Evolutionary conservation across 2,888 invertebrate species (phyloP).

Genomic region (Nezara viridula): DNA sequence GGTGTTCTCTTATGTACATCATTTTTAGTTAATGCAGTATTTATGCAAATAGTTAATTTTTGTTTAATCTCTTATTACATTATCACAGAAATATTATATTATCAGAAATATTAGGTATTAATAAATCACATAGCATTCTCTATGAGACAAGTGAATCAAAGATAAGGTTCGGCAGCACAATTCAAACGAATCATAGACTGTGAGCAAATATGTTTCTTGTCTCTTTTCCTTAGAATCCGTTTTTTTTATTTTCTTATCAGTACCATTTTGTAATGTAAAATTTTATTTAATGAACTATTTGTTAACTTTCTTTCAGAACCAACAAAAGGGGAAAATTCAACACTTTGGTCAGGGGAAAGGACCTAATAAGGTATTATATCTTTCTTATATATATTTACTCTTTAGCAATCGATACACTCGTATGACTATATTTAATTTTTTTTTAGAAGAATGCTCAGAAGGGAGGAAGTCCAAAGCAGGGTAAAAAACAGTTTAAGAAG

Average conservation of each 20-base stretch:
- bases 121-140: too few species aligned
- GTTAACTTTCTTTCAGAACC: background rate
- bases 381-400: background rate
- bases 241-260: background rate
- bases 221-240: too few species aligned
- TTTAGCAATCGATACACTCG: background rate
- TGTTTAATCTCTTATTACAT: too few species aligned
- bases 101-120: too few species aligned
- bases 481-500: constrained; percentile 16
- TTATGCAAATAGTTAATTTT: too few species aligned
- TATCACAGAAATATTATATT: too few species aligned
- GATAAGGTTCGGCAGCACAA: too few species aligned
- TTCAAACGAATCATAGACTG: too few species aligned
- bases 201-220: too few species aligned
- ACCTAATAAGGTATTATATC: background rate
- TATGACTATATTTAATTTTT: background rate
- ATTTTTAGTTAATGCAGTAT: too few species aligned
- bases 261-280: background rate
- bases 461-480: background rate
- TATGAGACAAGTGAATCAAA: too few species aligned
- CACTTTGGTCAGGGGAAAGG: background rate
- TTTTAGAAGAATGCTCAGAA: background rate
- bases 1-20: too few species aligned
- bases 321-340: background rate
- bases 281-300: background rate